Base-by-base conservation (phyloP, 2,888 invertebrate species). In the Microplitis deprimator region DNA sequence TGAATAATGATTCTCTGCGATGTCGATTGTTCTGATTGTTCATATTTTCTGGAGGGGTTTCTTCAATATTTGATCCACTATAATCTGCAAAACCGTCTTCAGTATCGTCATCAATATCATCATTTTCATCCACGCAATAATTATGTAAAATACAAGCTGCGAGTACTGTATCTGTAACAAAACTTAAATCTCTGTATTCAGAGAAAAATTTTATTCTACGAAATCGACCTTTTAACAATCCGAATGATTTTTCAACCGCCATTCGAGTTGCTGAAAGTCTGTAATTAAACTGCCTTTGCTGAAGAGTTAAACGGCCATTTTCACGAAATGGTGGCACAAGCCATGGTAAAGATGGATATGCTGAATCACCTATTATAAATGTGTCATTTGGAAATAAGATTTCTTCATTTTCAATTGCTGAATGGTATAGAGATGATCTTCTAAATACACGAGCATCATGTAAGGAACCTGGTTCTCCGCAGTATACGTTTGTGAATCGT, bases 391-490 rank as follows among this genome's bases (percentile, higher is more conserved):
- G 72, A 20, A 79, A 79, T 10, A 77, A 7, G 1, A 5, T 5
- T 71, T 6, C 41, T 20, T 2, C 0, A 5, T 77, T 20, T 6
- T 16, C n/a, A 10, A 10, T 13, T 5, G 72, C 68, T 6, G 16
- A n/a, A 0, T 68, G 17, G 10, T 70, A 75, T 1, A 79, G 13
- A 7, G 17, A 7, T 1, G 79, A 79, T 60, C 69, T 71, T 50
- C 79, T 20, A 5, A 75, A 75, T n/a, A 77, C 72, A 2, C 75
- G 74, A 39, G 77, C 74, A 39, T 79, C 77, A 41, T 76, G 72
- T 1, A 69, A 10, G 0, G 77, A 77, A 6, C 74, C 74, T 13
- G 74, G 74, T 20, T 74, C 74, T 6, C 79, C 79, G 10, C 70
- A 70, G 59, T 74, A 74, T 40, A 71, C 8, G 61, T 73, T 76